phyloP scores from a whole-genome alignment of 2,888 invertebrate genomes.

The Eupithecia insigniata region DNA sequence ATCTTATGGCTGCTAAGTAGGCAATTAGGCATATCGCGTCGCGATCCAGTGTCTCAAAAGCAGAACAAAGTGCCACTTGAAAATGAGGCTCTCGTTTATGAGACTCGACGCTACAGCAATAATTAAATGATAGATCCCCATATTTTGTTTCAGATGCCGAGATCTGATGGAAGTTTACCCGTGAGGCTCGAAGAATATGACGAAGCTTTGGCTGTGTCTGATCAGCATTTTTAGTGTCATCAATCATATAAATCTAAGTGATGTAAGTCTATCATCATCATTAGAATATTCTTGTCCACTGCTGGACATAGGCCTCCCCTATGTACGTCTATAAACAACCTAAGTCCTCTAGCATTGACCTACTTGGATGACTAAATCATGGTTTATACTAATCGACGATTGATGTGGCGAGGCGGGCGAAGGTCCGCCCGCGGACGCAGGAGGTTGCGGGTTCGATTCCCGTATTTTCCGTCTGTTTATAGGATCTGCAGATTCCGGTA shows the following conservation, averaged over 20 bases:
- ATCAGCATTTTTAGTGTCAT: constrained; percentile 61
- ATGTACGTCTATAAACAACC: not conserved
- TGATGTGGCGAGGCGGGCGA: too few relatives aligned
- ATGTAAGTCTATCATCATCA: constrained; percentile 57
- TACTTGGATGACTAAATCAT: too few relatives aligned
- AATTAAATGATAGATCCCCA: not conserved
- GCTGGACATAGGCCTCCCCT: not conserved
- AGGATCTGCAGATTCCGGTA: too few relatives aligned
- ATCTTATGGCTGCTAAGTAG: not conserved
- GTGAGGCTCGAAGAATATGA: constrained; percentile 66
- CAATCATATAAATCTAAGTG: constrained; percentile 56
- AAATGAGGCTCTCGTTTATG: not conserved
- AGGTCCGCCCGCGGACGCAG: too few relatives aligned
- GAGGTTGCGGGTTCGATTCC: too few relatives aligned
- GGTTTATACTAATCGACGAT: too few relatives aligned
- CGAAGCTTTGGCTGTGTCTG: constrained; percentile 66
- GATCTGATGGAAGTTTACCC: constrained; percentile 51
- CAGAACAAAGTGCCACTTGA: not conserved
- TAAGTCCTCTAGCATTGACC: too few relatives aligned
- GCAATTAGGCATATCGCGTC: not conserved
- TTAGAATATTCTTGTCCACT: not conserved
- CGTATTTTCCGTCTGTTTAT: too few relatives aligned
- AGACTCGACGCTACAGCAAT: not conserved
- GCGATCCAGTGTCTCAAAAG: not conserved
- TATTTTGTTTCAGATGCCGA: constrained; percentile 64